Base-by-base conservation (phyloP, 2,888 invertebrate genomes). In the Capitulum mitella region DNA sequence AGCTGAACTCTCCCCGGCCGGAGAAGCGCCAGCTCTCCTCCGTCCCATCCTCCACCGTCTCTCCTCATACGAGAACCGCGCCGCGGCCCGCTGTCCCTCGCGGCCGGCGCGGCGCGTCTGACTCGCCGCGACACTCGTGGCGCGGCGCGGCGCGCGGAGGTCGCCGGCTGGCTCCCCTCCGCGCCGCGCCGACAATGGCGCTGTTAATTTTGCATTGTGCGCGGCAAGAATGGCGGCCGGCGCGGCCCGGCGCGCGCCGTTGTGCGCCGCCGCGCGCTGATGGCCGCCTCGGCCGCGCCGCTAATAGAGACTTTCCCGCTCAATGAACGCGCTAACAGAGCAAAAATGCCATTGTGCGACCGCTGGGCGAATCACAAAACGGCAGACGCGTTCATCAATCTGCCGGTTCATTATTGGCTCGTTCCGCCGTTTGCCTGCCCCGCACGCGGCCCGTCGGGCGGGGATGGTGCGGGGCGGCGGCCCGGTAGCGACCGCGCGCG, bases 181-280 rank as follows among this genome's bases (percentile, higher is more conserved):
- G 58, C 12, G 51, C 58, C 8, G 5, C n/a, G 64, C 2, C 64
- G 34, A 64, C 64, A 64, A 64, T 64, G 64, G 64, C 64, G 64
- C 64, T 64, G 64, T 64, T 64, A 64, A 64, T 64, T 64, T 64
- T 64, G 64, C 64, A 64, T 64, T 64, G 64, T 64, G 64, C 14
- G 34, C 3, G 3, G 34, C 64, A 64, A 61, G 64, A 64, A 64
- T 64, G 64, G 64, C 64, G 64, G 34, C 34, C 34, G 58, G 8
- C 58, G 58, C 8, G 58, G 58, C 58, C 58, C 3, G 43, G 22
- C 29, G 58, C n/a, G n/a, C 8, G n/a, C 58, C 29, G 34, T 34
- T 34, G 64, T 64, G 34, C 10, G 12, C 58, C 32, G 64, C 64
- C 34, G 34, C 8, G 34, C 34, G 58, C 58, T 0, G 10, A 29